Conservation (phyloP, 2,113 vertebrate species). For the Antechinus stuartii region DNA sequence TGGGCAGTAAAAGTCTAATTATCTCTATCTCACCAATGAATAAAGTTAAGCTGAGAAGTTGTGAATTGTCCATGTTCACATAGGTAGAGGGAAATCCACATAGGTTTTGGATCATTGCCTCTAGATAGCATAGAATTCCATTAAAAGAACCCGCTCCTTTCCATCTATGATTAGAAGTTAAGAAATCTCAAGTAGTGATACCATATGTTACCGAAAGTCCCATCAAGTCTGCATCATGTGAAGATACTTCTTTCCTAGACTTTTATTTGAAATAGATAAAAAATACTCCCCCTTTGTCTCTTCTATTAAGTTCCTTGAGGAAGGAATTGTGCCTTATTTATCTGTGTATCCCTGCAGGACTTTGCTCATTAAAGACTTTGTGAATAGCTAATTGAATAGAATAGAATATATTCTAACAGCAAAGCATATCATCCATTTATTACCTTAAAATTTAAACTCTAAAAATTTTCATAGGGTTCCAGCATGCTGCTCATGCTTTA, state of each 20-base stretch:
- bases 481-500: not conserved
- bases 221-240: not conserved
- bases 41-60: not conserved
- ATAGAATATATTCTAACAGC: not conserved
- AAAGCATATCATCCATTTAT: not conserved
- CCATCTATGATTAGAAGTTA: not conserved
- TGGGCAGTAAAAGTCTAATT: not conserved
- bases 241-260: not conserved
- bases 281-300: not conserved
- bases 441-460: slow-evolving; percentile 1
- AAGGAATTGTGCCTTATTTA: not conserved
- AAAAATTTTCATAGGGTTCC: not conserved
- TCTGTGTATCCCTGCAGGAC: not conserved
- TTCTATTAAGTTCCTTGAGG: not conserved
- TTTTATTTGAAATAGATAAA: not conserved
- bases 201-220: not conserved
- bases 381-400: not conserved
- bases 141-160: not conserved
- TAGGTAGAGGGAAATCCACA: not conserved
- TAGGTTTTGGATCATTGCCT: not conserved
- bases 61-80: not conserved
- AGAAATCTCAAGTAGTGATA: not conserved
- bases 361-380: not conserved
- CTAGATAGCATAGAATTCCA: not conserved
- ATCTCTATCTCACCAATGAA: not conserved